Base-by-base conservation (phyloP, 2,888 invertebrate genomes). In the Epinotia brunnichana region DNA sequence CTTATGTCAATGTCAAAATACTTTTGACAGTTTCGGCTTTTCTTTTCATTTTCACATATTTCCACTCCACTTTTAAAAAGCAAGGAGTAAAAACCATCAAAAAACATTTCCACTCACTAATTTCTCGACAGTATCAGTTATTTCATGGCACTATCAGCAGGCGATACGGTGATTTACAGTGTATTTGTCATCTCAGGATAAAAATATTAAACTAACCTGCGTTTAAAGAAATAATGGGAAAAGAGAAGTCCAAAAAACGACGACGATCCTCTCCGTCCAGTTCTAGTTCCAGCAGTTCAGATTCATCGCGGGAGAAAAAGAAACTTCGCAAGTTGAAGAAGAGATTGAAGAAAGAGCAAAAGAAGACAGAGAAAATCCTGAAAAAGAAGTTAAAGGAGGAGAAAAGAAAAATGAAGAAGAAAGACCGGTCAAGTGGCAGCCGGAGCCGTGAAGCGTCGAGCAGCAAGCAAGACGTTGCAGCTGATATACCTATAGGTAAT, bases 291-390 rank as follows among this genome's bases (percentile, higher is more conserved):
- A 91, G 90, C 77, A 91, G 89, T 76, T 88, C 94, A 9, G 89
- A 92, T 76, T 87, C 89, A 13, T 91, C 93, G 0, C 90, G 87
- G 69, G 93, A 94, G 77, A 93, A 92, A 77, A 91, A 87, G 76
- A 93, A 92, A 83, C 89, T 94, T 17, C 94, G 92, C 41, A 94
- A 94, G 81, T 86, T 94, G 56, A 94, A 94, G 80, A 94, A 94
- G 80, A 94, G 94, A 82, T 82, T 94, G 10, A 94, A 90, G 75
- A 94, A 91, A 80, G 94, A 94, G 79, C 92, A 94, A 77, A 92
- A 91, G 77, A 94, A 93, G 80, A 93, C 91, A 54, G 92, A 93
- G 73, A 94, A 88, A 77, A 89, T 92, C 62, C 85, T 94, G 62
- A 94, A 93, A 79, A 94, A 90, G 81, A 94, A 94, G 78, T 82